Evolutionary conservation across 2,888 invertebrate genomes (phyloP).

Genomic region (Spisula subtruncata): DNA sequence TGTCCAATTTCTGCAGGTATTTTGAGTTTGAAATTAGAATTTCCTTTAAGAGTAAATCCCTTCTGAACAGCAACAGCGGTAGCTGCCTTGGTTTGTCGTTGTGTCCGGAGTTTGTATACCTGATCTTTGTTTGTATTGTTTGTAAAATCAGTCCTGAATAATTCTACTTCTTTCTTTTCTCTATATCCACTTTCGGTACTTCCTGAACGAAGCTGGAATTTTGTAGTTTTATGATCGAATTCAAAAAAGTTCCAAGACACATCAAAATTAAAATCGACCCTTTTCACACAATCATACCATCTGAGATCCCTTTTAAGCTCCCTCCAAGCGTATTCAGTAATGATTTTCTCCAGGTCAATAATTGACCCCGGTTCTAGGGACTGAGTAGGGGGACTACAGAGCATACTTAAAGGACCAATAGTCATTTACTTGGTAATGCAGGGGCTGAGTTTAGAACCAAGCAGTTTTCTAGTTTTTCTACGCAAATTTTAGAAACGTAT

Average conservation of each 20-base stretch:
- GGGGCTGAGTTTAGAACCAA: not conserved
- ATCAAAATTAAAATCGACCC: slow-evolving; percentile 75
- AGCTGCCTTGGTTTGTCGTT: slow-evolving; percentile 79
- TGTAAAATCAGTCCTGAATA: slow-evolving; percentile 79
- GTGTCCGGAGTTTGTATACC: slow-evolving; percentile 79
- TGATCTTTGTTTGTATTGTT: slow-evolving; percentile 80
- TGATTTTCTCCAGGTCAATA: slow-evolving; percentile 76
- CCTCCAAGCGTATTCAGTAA: slow-evolving; percentile 79
- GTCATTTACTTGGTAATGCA: slow-evolving; percentile 59
- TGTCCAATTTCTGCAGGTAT: slow-evolving; percentile 77
- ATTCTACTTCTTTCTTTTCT: slow-evolving; percentile 76
- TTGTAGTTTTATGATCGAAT: slow-evolving; percentile 77
- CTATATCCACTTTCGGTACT: slow-evolving; percentile 73
- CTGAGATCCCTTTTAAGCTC: slow-evolving; percentile 78
- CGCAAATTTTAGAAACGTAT: too few relatives aligned
- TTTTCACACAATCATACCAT: slow-evolving; percentile 76
- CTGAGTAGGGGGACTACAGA: slow-evolving; percentile 74
- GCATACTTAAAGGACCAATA: slow-evolving; percentile 67
- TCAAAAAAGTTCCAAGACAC: slow-evolving; percentile 82
- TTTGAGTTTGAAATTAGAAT: slow-evolving; percentile 77
- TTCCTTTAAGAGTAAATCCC: slow-evolving; percentile 77
- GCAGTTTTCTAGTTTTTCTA: not conserved
- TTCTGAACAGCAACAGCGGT: slow-evolving; percentile 77
- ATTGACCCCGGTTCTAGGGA: slow-evolving; percentile 75
- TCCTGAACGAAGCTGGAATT: slow-evolving; percentile 71